Evolutionary conservation across 2,888 invertebrate genomes (phyloP), one percentile per base, ranked within the genome.

Genomic region (Rhagophthalmus giganteus): DNA sequence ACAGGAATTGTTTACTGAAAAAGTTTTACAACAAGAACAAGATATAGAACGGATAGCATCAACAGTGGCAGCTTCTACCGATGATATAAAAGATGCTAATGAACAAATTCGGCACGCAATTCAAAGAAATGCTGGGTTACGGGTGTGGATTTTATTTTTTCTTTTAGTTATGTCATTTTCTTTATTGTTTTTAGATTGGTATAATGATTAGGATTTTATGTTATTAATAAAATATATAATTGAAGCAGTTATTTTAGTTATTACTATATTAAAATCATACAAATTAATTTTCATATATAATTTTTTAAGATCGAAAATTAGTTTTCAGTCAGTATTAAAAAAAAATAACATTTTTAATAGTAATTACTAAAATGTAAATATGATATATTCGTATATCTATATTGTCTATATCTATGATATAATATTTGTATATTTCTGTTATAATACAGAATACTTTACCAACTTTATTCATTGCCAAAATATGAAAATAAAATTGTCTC

Each of bases 61-160:
- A 42, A 88, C 89, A 3, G 92, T 96, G 1, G 86, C 94, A 11
- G 89, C 92, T 0, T 85, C 96, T 0, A 95, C 96, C 1, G 97
- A 97, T 74, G 96, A 97, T 75, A 88, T 99, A 9, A 89, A 88
- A 69, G 93, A 93, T 75, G 98, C 94, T 1, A 99, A 99, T 76
- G 95, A 96, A 67, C 95, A 97, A 76, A 93, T 99, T 40, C 82
- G 95, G 59, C 91, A 96, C 77, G 97, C 98, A 0, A 97, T 99
- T 67, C 94, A 96, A 75, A 86, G 95, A 57, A 96, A 96, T 75
- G 98, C 98, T 1, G 94, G 96, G 0, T 82, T 97, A 26, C 81
- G 98, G 62, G 94, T 95, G 8, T 96, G 93, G 83, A 86, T 97
- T 45, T 77, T 99, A 15, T 98, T 99, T 76, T 96, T 97, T 72